Base-by-base conservation (phyloP, 2,888 invertebrate species). In the Eucera pruinosa region DNA sequence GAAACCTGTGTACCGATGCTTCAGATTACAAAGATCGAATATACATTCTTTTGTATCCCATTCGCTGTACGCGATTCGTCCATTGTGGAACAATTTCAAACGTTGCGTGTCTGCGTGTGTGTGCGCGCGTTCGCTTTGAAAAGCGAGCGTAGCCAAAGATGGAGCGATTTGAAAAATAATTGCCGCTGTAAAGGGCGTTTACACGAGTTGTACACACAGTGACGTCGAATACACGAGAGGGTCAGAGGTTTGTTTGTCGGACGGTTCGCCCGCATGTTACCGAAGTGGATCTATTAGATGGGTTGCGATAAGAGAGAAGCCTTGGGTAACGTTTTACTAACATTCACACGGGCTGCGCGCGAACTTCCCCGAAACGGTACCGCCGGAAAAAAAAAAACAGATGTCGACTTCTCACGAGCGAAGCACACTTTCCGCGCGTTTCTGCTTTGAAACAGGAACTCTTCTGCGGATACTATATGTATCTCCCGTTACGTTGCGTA, bases 261-360 rank as follows among this genome's bases (percentile, higher is more conserved):
- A 64, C 67, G 67, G 30, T 23, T 55, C 62, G 72, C 78, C 78
- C 78, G 78, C 78, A 79, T 79, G 64, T 48, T 55, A 25, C 55
- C 69, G 20, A 67, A 67, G 76, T 75, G 55, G 75, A 50, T 64
- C 69, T 64, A 58, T 58, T 71, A 77, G 71, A 77, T 70, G 58
- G n/a, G 70, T 67, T 3, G 25, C 57, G 66, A 67, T 67, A 62
- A 45, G 50, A 62, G 41, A n/a, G 25, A 55, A 55, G 52, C 52
- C 54, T 48, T 36, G 64, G 43, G 45, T 58, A 64, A 54, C 27
- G 43, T 54, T 62, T 76, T 36, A 11, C 39, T 36, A 52, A 60
- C 73, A 43, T 54, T 65, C 58, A 47, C 69, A 50, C 20, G 47
- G 30, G 5, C 9, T n/a, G n/a, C 39, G 30, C 20, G 20, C 7